phyloP scores from a whole-genome alignment of 2,888 invertebrate genomes.

The Apamea epomidion region DNA sequence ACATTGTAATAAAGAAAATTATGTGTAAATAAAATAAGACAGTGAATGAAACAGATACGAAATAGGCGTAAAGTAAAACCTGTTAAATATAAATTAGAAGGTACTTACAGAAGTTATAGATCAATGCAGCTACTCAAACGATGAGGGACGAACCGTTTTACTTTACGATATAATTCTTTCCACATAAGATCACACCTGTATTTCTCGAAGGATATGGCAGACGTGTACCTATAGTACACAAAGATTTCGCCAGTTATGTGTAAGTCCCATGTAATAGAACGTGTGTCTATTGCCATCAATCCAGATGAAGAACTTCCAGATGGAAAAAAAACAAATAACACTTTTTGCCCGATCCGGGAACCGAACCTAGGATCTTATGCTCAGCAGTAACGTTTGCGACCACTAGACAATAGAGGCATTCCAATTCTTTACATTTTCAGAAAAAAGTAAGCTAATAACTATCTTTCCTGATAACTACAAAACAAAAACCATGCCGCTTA shows the following conservation, averaged over 20 bases:
- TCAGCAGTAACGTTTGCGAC: background rate
- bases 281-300: too few relatives aligned
- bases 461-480: background rate
- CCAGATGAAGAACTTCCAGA: too few relatives aligned
- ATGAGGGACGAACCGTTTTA: background rate
- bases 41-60: background rate
- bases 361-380: background rate
- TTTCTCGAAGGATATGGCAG: too few relatives aligned
- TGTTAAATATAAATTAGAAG: background rate
- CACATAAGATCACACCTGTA: background rate
- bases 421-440: background rate
- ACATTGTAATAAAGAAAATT: too few relatives aligned
- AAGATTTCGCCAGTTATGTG: too few relatives aligned
- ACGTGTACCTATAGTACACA: too few relatives aligned
- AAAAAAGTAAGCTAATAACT: background rate
- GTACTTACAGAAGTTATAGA: background rate
- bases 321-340: background rate
- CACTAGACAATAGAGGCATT: background rate
- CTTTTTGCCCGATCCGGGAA: background rate
- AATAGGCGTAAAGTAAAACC: background rate
- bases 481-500: background rate
- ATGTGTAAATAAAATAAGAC: background rate
- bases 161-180: background rate
- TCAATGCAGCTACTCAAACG: background rate
- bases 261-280: too few relatives aligned